A percentile compares a stretch with the other conserved stretches of the same genome.
Evolutionary conservation across 2,113 vertebrate species (phyloP).

Genomic region (Irena cyanogastra): DNA sequence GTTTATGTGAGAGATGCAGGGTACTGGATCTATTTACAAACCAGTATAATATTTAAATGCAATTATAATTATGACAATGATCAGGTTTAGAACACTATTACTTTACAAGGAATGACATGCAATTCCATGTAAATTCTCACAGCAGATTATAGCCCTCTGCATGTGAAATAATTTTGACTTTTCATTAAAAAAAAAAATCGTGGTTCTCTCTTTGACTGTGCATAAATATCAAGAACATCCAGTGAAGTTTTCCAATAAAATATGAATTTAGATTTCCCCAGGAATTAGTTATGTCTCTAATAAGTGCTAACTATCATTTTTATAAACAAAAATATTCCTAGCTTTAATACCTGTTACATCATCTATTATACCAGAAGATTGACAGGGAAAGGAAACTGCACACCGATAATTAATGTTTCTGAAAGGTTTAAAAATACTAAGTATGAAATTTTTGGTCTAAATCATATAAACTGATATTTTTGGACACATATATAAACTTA

Average conservation of each 20-base stretch:
- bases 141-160: neutral
- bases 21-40: fast-evolving
- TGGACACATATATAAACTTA: neutral
- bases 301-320: neutral
- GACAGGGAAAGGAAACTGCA: neutral
- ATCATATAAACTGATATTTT: neutral
- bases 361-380: neutral
- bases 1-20: neutral
- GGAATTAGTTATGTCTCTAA: neutral
- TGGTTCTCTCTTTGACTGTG: neutral
- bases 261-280: neutral
- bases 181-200: neutral
- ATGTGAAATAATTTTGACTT: neutral
- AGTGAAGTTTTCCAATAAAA: neutral
- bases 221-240: neutral
- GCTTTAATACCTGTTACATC: neutral
- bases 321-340: neutral
- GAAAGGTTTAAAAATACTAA: neutral
- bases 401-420: neutral
- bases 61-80: neutral
- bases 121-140: neutral
- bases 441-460: neutral
- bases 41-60: neutral
- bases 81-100: neutral
- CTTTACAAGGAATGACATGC: neutral